Base-by-base conservation (phyloP, 2,797 vertebrate genomes). In the Sternarchorhynchus goeldii region DNA sequence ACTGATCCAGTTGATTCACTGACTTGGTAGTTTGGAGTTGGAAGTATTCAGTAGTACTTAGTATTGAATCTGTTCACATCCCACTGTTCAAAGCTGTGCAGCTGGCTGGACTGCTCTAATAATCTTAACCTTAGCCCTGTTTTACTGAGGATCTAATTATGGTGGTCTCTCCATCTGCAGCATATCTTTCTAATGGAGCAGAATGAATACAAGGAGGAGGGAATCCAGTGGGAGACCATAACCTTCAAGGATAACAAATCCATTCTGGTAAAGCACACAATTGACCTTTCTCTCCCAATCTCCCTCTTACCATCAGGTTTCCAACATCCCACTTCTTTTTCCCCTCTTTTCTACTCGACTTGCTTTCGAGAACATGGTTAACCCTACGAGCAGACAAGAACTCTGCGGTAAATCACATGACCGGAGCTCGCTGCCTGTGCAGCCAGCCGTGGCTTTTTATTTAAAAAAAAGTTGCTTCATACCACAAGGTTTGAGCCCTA, bases 111-210 rank as follows among this genome's bases (percentile, higher is more conserved):
- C 36, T 41, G 18, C 5, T 10, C 12, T 18, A 65, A 39, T 65
- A 39, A 6, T 39, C 5, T 20, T 32, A 14, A 14, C 14, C 73
- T 78, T 65, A 55, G 45, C 55, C 31, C 50, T 45, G 34, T 10
- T n/a, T 50, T 39, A 25, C 10, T 56, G 12, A 0, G 1, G 50
- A 65, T 29, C 55, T 45, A n/a, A 29, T 73, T 60, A 34, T 34
- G 25, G 21, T 31, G 5, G 39, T 41, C 64, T 2, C 12, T 79
- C 74, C 73, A 34, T 72, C 56, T 41, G 20, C 78, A 94, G 93
- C 92, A 94, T 78, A 93, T 94, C 78, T 94, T 94, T 84, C 87
- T 92, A 55, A 85, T 93, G 88, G 93, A 94, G 69, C 91, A 93
- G 81, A 87, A 89, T 32, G 89, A 91, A 34, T 94, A 92, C 64